These are phyloP conservation scores for Aromia moschata DNA, from an alignment of 2,888 invertebrate genomes.

Conservation along the genomic window DNA sequence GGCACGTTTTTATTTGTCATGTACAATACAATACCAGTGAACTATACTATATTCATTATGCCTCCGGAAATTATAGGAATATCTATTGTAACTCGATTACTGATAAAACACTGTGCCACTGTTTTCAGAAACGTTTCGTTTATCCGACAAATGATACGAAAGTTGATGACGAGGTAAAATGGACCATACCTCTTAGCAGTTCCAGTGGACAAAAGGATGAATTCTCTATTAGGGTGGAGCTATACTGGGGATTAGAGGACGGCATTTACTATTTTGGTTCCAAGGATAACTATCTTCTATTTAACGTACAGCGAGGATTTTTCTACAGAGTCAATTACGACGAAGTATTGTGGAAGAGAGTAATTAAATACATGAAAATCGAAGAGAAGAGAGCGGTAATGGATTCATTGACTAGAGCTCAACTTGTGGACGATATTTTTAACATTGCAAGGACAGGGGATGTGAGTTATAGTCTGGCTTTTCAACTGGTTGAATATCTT, in stretches of 20 bases:
- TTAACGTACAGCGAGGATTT: neutral
- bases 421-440: conserved; percentile 81
- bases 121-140: conserved; percentile 10
- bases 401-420: conserved; percentile 76
- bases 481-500: conserved; percentile 76
- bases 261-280: neutral
- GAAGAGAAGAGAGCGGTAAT: conserved; percentile 63
- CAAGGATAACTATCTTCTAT: neutral
- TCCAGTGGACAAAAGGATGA: neutral
- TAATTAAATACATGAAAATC: conserved; percentile 61
- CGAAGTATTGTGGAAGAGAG: conserved; percentile 66
- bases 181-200: conserved; percentile 1
- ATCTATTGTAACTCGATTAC: neutral
- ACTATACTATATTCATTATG: too few relatives aligned
- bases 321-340: conserved; percentile 75
- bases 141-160: neutral
- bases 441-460: conserved; percentile 75
- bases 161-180: neutral
- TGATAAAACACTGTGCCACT: neutral
- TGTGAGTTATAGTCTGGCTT: conserved; percentile 69
- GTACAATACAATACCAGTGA: too few relatives aligned
- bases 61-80: neutral
- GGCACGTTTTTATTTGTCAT: too few relatives aligned
- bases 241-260: neutral
- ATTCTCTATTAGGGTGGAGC: neutral